phyloP scores from a whole-genome alignment of 2,888 invertebrate genomes.

The Temnothorax ravouxi region DNA sequence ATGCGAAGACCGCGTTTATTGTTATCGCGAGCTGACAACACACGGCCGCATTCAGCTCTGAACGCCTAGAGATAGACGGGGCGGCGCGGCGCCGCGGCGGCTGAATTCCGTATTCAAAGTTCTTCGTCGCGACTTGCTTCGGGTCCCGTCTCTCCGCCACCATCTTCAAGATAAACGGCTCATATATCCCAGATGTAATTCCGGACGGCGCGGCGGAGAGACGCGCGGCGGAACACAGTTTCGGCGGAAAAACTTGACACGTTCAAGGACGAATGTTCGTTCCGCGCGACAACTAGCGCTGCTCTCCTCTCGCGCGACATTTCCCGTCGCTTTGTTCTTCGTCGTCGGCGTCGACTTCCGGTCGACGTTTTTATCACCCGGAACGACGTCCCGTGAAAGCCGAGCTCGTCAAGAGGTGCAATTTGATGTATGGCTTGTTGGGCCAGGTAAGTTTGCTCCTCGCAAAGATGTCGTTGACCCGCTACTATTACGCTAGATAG shows the following conservation, averaged over 20 bases:
- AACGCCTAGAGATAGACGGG: conserved; percentile 37
- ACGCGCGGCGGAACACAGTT: conserved; percentile 14
- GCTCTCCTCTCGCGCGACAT: conserved; percentile 20
- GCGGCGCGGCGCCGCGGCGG: neutral
- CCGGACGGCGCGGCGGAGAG: conserved; percentile 36
- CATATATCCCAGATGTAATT: conserved; percentile 50
- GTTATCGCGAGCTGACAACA: conserved; percentile 40
- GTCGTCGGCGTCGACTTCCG: conserved; percentile 40
- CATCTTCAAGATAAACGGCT: conserved; percentile 53
- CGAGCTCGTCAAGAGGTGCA: conserved; percentile 33
- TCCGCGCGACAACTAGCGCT: conserved; percentile 47
- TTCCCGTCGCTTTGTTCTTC: conserved; percentile 50
- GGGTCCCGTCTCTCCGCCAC: conserved; percentile 13
- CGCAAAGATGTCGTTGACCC: conserved; percentile 56
- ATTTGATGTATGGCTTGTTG: conserved; percentile 56
- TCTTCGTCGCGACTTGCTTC: conserved; percentile 41
- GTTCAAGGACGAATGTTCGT: conserved; percentile 54
- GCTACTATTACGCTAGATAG: conserved; percentile 53
- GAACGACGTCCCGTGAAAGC: conserved; percentile 14
- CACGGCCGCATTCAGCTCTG: conserved; percentile 28
- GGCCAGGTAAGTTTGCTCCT: conserved; percentile 55
- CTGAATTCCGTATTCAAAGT: conserved; percentile 46
- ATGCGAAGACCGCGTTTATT: conserved; percentile 24
- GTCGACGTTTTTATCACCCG: conserved; percentile 35
- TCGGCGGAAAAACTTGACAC: conserved; percentile 54